A percentile compares a stretch with the other conserved stretches of the same genome.
These are phyloP conservation scores for Apostichopus japonicus DNA, from an alignment of 35 echinoderm and acorn worm genomes.

Conservation along the genomic window DNA sequence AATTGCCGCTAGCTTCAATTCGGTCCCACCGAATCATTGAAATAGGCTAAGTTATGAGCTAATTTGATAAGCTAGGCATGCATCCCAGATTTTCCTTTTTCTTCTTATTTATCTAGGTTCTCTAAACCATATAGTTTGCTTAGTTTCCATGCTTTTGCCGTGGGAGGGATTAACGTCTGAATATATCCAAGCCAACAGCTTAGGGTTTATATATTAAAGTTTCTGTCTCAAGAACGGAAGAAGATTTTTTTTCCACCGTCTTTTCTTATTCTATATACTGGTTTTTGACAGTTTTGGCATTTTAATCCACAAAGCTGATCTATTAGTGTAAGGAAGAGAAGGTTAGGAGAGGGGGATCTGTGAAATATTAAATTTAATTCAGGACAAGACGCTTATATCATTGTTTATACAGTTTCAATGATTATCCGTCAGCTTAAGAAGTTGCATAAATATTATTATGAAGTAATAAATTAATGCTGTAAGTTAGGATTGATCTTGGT, in stretches of 20 bases:
- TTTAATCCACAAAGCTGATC: too few species aligned
- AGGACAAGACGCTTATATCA: too few species aligned
- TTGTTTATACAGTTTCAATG: too few species aligned
- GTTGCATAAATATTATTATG: too few species aligned
- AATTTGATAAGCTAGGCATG: slow-evolving; percentile 42
- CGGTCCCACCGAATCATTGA: slow-evolving; percentile 34
- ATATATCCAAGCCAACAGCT: neutral
- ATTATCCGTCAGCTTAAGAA: too few species aligned
- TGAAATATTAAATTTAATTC: too few species aligned
- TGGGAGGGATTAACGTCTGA: neutral
- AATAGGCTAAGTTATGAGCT: slow-evolving; percentile 53
- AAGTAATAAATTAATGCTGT: too few species aligned
- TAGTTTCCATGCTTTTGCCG: slow-evolving; percentile 9
- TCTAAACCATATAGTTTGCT: slow-evolving; percentile 29
- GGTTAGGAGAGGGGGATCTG: too few species aligned
- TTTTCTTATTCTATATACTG: too few species aligned
- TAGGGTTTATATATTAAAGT: neutral
- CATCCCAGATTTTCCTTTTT: slow-evolving; percentile 24
- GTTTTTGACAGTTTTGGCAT: too few species aligned
- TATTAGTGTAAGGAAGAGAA: too few species aligned
- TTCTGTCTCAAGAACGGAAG: neutral
- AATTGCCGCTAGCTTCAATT: slow-evolving; percentile 41
- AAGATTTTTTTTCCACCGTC: neutral
- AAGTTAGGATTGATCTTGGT: neutral
- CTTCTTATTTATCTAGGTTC: slow-evolving; percentile 11